Base-by-base conservation (phyloP, 2,888 invertebrate species). In the Cerceris rybyensis region DNA sequence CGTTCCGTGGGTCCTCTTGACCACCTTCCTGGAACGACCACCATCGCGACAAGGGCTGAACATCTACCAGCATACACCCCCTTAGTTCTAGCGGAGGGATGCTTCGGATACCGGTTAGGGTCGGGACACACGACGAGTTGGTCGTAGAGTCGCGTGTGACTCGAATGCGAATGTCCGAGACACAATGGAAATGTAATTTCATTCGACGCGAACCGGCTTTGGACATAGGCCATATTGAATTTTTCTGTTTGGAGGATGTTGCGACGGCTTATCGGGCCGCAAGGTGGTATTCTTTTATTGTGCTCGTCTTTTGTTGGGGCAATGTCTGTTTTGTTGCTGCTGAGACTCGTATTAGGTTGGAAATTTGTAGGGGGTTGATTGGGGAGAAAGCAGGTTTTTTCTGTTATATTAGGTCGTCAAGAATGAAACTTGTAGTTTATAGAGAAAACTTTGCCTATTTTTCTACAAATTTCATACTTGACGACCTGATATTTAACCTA, bases 171-270 rank as follows among this genome's bases (percentile, higher is more conserved):
- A 90, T 86, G 84, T 79, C 83, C 78, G 74, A 85, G 81, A 83
- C 83, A 90, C 90, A 91, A 91, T 91, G 88, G 88, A 90, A 89
- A 91, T 89, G 90, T 88, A 89, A 90, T 90, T 90, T 87, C 87
- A 85, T 85, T 85, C 70, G 58, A 64, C 69, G 57, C 55, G 58
- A 78, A 70, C 54, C 57, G 46, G 59, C 59, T 46, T 52, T 61
- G 72, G 76, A 63, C 77, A 39, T 57, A 71, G 69, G 80, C 75
- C 83, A 89, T 88, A 90, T 89, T 88, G 87, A 87, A 91, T 90
- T 91, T 87, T 87, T 83, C 64, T 64, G 52, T 75, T 58, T 68
- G 75, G 49, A 59, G 63, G 43, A 55, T 11, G 28, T 16, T 17
- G 55, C 16, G 17, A 7, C 17, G 8, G 55, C 60, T 79, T 39